Evolutionary conservation across 2,888 invertebrate species (phyloP).

Genomic region (Drosophila sordidapex): DNA sequence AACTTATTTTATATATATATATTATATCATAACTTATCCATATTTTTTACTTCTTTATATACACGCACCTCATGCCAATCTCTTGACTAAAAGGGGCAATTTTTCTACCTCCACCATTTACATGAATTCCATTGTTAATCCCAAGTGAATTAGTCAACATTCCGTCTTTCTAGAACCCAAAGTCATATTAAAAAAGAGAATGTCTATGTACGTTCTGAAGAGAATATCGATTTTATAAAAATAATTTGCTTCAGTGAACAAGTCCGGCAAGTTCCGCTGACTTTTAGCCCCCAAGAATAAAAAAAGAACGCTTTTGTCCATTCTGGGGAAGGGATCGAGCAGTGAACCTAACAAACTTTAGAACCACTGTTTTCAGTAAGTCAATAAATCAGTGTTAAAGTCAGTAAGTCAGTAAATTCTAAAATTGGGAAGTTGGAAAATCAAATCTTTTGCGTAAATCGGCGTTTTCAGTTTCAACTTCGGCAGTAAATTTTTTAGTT

Average conservation of each 20-base stretch:
- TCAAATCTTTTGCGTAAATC: background rate
- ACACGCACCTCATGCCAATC: background rate
- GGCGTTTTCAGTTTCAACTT: background rate
- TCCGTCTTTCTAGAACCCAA: background rate
- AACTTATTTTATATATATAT: too few species aligned
- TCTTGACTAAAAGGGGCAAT: background rate
- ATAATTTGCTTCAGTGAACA: background rate
- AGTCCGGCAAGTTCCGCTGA: background rate
- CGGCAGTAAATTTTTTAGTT: background rate
- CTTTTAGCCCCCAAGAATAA: background rate
- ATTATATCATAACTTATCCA: too few species aligned
- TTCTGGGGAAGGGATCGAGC: background rate
- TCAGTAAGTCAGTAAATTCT: too few species aligned
- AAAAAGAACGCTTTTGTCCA: background rate
- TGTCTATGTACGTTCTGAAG: background rate
- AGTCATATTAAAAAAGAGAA: background rate
- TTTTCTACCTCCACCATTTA: background rate
- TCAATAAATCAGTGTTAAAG: too few species aligned
- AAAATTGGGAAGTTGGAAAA: background rate
- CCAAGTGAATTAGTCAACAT: background rate
- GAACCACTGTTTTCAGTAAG: background rate
- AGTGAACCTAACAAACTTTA: background rate
- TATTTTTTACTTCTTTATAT: background rate
- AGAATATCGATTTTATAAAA: background rate
- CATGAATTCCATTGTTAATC: background rate